A percentile compares a stretch with the other conserved stretches of the same genome.
Evolutionary conservation across 2,888 invertebrate genomes (phyloP).

Genomic region (Diplazon laetatorius): DNA sequence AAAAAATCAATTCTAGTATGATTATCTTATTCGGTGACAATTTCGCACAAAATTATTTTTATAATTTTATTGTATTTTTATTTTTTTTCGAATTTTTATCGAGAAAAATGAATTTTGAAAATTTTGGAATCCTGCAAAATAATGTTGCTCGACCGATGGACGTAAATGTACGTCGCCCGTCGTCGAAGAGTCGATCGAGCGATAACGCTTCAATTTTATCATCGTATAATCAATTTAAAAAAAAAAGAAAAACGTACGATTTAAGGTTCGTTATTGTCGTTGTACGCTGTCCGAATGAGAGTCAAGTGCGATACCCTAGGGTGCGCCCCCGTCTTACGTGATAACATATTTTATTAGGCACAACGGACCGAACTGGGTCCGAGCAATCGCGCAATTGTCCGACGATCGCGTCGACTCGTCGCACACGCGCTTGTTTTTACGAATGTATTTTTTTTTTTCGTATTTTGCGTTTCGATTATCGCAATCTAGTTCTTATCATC

Average conservation of each 20-base stretch:
- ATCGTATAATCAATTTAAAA: constrained; percentile 5
- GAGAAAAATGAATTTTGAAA: no score
- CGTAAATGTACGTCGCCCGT: background rate
- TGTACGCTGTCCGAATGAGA: constrained; percentile 6
- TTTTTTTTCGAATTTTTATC: no score
- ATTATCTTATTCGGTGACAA: no score
- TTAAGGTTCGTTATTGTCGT: constrained; percentile 19
- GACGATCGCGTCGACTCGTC: constrained; percentile 2
- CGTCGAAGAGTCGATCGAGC: constrained; percentile 4
- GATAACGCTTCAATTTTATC: constrained; percentile 26
- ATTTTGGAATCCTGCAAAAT: no score
- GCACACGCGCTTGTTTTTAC: constrained; percentile 12
- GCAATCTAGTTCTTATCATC: constrained; percentile 34
- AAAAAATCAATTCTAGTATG: no score
- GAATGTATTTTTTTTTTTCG: constrained; percentile 15
- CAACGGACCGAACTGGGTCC: background rate
- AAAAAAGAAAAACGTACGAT: background rate
- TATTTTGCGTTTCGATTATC: constrained; percentile 24
- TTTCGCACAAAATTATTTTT: no score
- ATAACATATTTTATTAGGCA: constrained; percentile 18
- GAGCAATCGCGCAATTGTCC: constrained; percentile 14
- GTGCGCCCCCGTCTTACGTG: constrained; percentile 8
- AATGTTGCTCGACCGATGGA: no score
- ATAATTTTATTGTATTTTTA: no score
- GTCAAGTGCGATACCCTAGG: background rate